phyloP scores from a whole-genome alignment of 92 coral and sea anemone species.

The Phymanthus crucifer region DNA sequence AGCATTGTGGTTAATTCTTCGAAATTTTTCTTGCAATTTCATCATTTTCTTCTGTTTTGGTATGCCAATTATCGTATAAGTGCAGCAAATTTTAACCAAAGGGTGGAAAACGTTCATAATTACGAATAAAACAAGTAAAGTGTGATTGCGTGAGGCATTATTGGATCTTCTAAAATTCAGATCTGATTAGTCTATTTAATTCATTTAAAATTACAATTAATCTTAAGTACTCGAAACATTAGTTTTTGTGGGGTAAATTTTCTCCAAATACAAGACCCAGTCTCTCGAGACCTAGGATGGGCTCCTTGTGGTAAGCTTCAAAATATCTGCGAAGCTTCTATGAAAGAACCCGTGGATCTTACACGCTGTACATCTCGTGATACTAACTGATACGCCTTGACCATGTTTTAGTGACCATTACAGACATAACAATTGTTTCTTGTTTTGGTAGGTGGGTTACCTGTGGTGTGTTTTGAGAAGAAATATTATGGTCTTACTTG shows the following conservation, averaged over 20 bases:
- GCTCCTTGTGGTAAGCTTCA: not conserved
- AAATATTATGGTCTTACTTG: not conserved
- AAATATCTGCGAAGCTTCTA: too few species aligned
- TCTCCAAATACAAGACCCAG: too few species aligned
- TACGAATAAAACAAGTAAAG: not conserved
- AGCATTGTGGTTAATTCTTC: not conserved
- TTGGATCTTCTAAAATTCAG: not conserved
- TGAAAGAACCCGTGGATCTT: not conserved
- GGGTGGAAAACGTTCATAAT: not conserved
- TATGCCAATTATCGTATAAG: not conserved
- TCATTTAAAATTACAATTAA: not conserved
- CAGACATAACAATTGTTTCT: not conserved
- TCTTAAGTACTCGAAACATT: not conserved
- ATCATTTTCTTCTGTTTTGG: not conserved
- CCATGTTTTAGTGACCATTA: not conserved
- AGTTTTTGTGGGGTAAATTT: not conserved
- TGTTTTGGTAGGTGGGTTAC: not conserved
- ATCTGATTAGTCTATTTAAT: not conserved
- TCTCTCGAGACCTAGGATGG: not conserved
- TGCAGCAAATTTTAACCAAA: not conserved
- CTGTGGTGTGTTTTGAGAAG: not conserved
- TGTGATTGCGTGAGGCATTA: not conserved
- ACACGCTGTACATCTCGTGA: not conserved
- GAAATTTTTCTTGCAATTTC: not conserved
- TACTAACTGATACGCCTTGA: not conserved